Conservation (phyloP, 2,797 vertebrate genomes). For the Crocodylus rhombifer region DNA sequence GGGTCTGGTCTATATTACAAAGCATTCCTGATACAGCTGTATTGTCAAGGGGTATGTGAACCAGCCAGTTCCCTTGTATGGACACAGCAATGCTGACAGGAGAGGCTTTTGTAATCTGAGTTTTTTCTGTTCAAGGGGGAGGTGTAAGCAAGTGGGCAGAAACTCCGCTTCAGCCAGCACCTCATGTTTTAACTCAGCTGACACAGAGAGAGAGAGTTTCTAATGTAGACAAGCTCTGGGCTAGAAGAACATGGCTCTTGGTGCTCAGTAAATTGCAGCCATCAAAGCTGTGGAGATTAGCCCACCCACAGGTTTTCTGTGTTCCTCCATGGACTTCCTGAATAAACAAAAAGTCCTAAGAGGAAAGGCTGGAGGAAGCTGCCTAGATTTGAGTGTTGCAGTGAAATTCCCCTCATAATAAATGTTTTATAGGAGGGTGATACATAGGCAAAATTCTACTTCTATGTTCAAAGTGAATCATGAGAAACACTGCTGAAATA, state of each 20-base stretch:
- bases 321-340: not conserved
- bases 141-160: no score
- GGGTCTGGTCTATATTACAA: not conserved
- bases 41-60: no score
- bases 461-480: not conserved
- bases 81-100: no score
- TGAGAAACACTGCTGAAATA: not conserved
- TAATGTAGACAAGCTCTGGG: no score
- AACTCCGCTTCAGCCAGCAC: no score
- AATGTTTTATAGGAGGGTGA: not conserved
- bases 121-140: no score
- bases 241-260: no score
- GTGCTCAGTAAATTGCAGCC: not conserved
- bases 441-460: not conserved
- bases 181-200: no score
- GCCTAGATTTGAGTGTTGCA: not conserved
- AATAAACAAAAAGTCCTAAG: not conserved
- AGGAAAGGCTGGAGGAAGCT: rapidly evolving
- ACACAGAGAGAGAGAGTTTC: no score
- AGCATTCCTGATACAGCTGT: no score
- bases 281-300: not conserved
- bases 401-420: not conserved
- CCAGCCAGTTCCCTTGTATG: no score
- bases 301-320: not conserved
- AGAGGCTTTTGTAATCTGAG: no score